Evolutionary conservation across 2,888 invertebrate genomes (phyloP), one percentile per base, ranked within the genome.

Genomic region (Conus canariensis): DNA sequence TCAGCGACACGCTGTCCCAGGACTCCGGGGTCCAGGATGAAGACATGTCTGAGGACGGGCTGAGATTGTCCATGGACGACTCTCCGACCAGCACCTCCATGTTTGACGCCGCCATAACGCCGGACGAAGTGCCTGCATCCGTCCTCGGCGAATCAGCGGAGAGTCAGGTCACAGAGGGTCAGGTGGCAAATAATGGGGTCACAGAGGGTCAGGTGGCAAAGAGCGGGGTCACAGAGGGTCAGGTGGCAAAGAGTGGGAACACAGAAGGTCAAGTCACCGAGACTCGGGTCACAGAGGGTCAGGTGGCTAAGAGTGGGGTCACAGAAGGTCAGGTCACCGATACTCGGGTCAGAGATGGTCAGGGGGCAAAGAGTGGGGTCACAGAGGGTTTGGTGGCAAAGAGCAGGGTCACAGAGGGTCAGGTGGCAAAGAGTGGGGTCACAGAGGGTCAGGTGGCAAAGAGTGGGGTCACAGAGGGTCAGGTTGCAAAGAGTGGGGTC

Each of bases 1-100:
- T 85, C n/a, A 85, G 85, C 58, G 89, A 89, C 74, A 89, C 85
- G 5, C 59, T 89, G 85, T 89, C 89, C 6, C 70, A 74, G 60
- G 89, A 89, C 89, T 89, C 89, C 0, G 89, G 89, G 3, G 89
- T 89, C 22, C 89, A 85, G 56, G 89, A 89, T 25, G 89, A 89
- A 22, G 89, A 89, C 85, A 89, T 89, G 89, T 83, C 89, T 5
- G 89, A 89, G 64, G 89, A 89, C 25, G 83, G 89, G 3, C 56
- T 85, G 19, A 89, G 89, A 58, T 64, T 89, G 30, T 85, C 89
- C 7, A 83, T 82, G 70, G 89, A 89, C 30, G 89, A 89, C 45
- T 89, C 89, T 19, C 85, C 60, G 8, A 85, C 85, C 56, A 74
- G 6, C 59, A 45, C 85, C 59, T 85, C 89, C 19, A n/a, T 64